Evolutionary conservation across 2,113 vertebrate genomes (phyloP).

Genomic region (Gorsachius goisagi): DNA sequence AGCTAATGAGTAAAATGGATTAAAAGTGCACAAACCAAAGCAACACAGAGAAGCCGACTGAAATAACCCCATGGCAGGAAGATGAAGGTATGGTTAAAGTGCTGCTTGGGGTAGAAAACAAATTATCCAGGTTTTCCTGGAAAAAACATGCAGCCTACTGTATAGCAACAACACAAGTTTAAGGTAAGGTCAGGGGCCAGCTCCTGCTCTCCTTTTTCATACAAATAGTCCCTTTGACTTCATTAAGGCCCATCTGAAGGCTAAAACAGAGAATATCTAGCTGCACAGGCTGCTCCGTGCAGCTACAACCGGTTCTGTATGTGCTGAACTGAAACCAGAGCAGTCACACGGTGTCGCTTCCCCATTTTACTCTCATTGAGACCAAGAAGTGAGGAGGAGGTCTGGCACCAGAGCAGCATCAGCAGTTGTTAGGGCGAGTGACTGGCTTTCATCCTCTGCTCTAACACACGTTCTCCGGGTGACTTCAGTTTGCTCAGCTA

Average conservation of each 20-base stretch:
- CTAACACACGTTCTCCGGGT: neutral
- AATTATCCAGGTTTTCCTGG: neutral
- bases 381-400: neutral
- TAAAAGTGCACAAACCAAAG: neutral
- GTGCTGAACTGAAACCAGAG: constrained; percentile 7
- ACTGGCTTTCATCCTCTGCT: neutral
- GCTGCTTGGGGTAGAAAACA: neutral
- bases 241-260: neutral
- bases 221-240: neutral
- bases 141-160: neutral
- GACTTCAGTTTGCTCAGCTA: neutral
- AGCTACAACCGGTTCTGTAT: neutral
- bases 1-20: neutral
- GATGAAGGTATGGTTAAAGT: neutral
- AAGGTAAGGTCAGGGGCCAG: neutral
- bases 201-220: neutral
- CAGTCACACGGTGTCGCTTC: neutral
- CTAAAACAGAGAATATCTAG: neutral
- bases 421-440: neutral
- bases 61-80: neutral
- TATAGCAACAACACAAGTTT: neutral
- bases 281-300: neutral
- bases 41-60: rapidly evolving
- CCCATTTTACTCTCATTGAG: neutral
- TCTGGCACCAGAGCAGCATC: neutral